Base-by-base conservation (phyloP, 2,113 vertebrate species). In the Corydoras sp. region DNA sequence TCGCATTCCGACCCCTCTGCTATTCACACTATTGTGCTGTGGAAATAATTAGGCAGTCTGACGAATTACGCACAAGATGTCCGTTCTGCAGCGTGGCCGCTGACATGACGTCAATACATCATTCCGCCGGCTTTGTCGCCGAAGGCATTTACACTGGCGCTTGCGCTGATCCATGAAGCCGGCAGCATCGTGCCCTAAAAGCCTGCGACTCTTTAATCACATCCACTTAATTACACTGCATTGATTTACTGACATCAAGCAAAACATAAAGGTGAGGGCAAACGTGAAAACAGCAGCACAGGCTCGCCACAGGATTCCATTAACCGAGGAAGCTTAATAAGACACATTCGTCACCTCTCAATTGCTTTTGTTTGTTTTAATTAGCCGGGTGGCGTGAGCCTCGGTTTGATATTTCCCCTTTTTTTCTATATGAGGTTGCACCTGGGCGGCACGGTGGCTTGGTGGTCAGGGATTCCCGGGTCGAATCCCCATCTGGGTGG, bases 31-130 rank as follows among this genome's bases (percentile, higher is more conserved):
- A 12, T 53, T 53, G 51, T 53, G 51, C 10, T 53, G 10, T 10
- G 5, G 59, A 50, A 32, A 71, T 68, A 65, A 70, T 65, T 68
- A 49, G 63, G 10, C 50, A 13, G 30, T 24, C 10, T 11, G 2
- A 43, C 7, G 14, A 32, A 59, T 51, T 14, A 65, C 43, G 51
- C 15, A 62, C 31, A 14, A 18, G 51, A 31, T 10, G 5, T 24
- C 35, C 14, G 3, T 10, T 30, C 24, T 13, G 15, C 29, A 24
- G 10, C 51, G 29, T 51, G 12, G 48, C 10, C 2, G 49, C 6
- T 32, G 58, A 55, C 63, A 58, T 30, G n/a, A 12, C 30, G 15
- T 76, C 63, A 55, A 56, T 56, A 55, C 31, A 50, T 54, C 51
- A 65, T 67, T 35, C 31, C 10, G 14, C 30, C 29, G 50, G 51